These are phyloP conservation scores for Cerceris ruficornis DNA, from an alignment of 2,888 invertebrate species.

Conservation along the genomic window DNA sequence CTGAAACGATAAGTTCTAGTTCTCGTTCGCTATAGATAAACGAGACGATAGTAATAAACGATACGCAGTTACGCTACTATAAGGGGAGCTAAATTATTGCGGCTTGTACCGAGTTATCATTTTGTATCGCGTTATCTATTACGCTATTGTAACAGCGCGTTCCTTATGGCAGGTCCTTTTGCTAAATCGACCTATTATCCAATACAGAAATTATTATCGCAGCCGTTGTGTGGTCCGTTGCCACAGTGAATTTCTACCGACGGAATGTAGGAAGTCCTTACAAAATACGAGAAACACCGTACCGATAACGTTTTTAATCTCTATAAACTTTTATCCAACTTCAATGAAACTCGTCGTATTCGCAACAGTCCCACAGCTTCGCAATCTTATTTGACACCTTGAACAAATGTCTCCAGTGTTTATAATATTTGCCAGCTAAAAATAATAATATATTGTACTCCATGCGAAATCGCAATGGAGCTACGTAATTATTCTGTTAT, in stretches of 20 bases:
- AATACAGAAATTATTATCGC: conserved; percentile 59
- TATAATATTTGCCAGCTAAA: neutral
- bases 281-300: conserved; percentile 13
- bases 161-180: conserved; percentile 42
- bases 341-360: conserved; percentile 1
- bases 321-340: neutral
- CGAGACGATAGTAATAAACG: conserved; percentile 59
- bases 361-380: neutral
- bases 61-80: conserved; percentile 43
- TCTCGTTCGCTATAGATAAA: conserved; percentile 53
- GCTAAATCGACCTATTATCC: conserved; percentile 61
- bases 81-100: conserved; percentile 59
- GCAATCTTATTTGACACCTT: neutral
- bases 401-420: neutral
- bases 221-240: conserved; percentile 27
- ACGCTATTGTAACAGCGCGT: conserved; percentile 51
- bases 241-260: conserved; percentile 26
- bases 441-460: too few species aligned
- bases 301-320: conserved; percentile 12
- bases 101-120: conserved; percentile 56
- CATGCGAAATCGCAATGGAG: too few species aligned
- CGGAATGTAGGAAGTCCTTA: conserved; percentile 30
- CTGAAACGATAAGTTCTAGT: conserved; percentile 51
- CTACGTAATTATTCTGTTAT: too few species aligned
- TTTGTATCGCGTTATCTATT: conserved; percentile 64